These are phyloP conservation scores for Opisthocomus hoazin DNA, from an alignment of 2,113 vertebrate genomes.

Conservation along the genomic window DNA sequence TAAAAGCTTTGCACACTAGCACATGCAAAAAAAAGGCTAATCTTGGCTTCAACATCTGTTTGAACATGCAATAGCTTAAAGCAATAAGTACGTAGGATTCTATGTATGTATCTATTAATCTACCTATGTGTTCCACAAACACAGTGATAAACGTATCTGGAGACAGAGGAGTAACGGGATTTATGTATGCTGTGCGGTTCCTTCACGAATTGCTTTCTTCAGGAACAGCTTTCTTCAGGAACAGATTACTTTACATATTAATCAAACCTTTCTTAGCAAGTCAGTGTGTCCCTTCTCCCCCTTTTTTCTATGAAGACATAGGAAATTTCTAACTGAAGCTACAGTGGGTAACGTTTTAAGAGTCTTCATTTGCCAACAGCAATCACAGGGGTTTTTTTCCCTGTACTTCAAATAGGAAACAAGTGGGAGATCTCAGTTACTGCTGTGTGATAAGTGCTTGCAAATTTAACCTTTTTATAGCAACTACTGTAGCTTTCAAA, in stretches of 20 bases:
- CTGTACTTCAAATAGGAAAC: slow-evolving; percentile 60
- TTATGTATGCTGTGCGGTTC: neutral
- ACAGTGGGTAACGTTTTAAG: slow-evolving; percentile 1
- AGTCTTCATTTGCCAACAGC: slow-evolving; percentile 53
- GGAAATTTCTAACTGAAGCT: slow-evolving; percentile 34
- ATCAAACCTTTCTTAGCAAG: slow-evolving; percentile 14
- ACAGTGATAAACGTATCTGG: slow-evolving; percentile 14
- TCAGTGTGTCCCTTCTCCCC: neutral
- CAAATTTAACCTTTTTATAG: slow-evolving; percentile 66
- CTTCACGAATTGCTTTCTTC: slow-evolving; percentile 41
- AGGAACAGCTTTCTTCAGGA: slow-evolving; percentile 16
- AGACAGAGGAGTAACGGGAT: slow-evolving; percentile 19
- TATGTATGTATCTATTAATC: slow-evolving; percentile 46
- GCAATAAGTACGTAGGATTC: slow-evolving; percentile 18
- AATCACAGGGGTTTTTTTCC: neutral
- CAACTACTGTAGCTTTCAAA: slow-evolving; percentile 59
- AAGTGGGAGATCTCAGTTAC: slow-evolving; percentile 63
- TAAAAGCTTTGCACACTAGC: slow-evolving; percentile 82
- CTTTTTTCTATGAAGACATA: neutral
- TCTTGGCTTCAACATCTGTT: slow-evolving; percentile 85
- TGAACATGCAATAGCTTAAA: slow-evolving; percentile 76
- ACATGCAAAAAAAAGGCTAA: slow-evolving; percentile 83
- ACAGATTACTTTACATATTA: slow-evolving; percentile 32
- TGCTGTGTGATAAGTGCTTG: slow-evolving; percentile 56
- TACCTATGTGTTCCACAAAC: slow-evolving; percentile 48